Base-by-base conservation (phyloP, 2,888 invertebrate species). In the Oxycera nigricornis region DNA sequence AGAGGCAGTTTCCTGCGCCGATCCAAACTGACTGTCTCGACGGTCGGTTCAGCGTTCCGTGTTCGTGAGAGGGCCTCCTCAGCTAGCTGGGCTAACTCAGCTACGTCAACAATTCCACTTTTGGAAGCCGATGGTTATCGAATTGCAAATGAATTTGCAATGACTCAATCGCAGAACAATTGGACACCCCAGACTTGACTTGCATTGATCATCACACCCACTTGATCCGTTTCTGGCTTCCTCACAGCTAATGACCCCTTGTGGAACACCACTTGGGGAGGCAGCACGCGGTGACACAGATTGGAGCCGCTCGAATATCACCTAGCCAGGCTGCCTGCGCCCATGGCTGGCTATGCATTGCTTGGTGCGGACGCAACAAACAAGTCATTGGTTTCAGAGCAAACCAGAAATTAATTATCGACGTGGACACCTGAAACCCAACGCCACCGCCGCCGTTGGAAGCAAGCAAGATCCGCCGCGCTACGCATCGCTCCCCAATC, bases 341-440 rank as follows among this genome's bases (percentile, higher is more conserved):
- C 6, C 46, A 7, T 2, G 17, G 17, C 46, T 14, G 46, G 17
- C 46, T 46, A 46, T 46, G 46, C 17, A 22, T 24, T 55, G 52
- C 52, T 46, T 46, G 46, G 1, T 30, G 1, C 30, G 30, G 22
- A 30, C 59, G 30, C 28, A 26, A 24, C 14, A 30, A 11, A 30
- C 30, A 17, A 30, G 59, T 30, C 59, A 30, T 59, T 30, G 28
- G 30, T 59, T 59, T 30, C 59, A 28, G 26, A 3, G 46, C 46
- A 55, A 59, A 55, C 28, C 59, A 59, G 59, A 59, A 59, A 59
- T 22, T 59, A 59, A 59, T 30, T 59, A 28, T 59, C 17, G 59
- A 59, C 30, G 59, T 59, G 59, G 59, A 59, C 59, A 59, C 59
- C 30, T 26, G 59, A 59, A n/a, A 55, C 24, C n/a, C 22, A 55